phyloP scores from a whole-genome alignment of 2,797 vertebrate species.

The Enteromius mattozi region DNA sequence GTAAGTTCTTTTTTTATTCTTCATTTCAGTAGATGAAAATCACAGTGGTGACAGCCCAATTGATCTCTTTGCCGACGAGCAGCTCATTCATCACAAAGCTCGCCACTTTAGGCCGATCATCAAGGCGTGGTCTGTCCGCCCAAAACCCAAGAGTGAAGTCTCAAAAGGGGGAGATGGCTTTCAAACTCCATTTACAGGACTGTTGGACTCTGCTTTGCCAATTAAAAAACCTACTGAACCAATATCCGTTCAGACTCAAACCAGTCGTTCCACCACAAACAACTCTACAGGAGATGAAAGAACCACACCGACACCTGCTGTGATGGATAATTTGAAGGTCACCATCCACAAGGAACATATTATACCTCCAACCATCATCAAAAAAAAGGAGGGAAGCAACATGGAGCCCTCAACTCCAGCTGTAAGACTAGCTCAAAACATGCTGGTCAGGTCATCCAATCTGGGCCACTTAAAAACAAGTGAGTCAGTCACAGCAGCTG shows the following conservation, averaged over 20 bases:
- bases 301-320: constrained; percentile 3
- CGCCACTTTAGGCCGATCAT: constrained; percentile 57
- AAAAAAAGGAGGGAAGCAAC: constrained; percentile 2
- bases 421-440: constrained; percentile 40
- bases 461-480: constrained; percentile 20
- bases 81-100: constrained; percentile 84
- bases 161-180: constrained; percentile 19
- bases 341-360: constrained; percentile 33
- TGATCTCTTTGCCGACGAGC: constrained; percentile 88
- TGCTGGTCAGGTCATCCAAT: constrained; percentile 28
- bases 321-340: constrained; percentile 24
- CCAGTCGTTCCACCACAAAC: constrained; percentile 22
- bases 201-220: constrained; percentile 54
- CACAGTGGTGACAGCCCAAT: constrained; percentile 87
- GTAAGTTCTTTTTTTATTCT: not conserved
- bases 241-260: constrained; percentile 23
- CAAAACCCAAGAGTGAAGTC: constrained; percentile 54
- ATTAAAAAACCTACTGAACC: constrained; percentile 35
- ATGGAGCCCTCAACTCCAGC: not conserved
- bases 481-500: constrained; percentile 27
- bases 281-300: constrained; percentile 42
- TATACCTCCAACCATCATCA: constrained; percentile 44
- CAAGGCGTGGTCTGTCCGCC: constrained; percentile 64
- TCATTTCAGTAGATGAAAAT: constrained; percentile 79
- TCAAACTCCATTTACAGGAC: constrained; percentile 49